These are phyloP conservation scores for Torymus aiolomorphi DNA, from an alignment of 2,888 invertebrate species.

Conservation along the genomic window DNA sequence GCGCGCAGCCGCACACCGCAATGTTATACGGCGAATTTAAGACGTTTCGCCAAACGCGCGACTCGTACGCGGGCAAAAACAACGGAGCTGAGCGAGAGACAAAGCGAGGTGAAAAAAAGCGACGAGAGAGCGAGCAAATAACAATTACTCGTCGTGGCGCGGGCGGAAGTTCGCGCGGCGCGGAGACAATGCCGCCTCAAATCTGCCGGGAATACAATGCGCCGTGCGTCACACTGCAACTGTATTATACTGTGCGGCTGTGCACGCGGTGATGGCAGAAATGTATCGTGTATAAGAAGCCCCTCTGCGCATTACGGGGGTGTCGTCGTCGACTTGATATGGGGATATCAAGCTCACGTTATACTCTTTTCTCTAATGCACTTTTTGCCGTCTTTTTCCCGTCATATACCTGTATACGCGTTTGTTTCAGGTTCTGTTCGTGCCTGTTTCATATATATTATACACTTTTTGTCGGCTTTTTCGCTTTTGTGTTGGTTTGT, in stretches of 20 bases:
- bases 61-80: too few relatives aligned
- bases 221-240: conserved; percentile 13
- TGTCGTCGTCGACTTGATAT: too few relatives aligned
- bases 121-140: conserved; percentile 16
- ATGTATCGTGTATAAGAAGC: conserved; percentile 12
- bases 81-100: background rate
- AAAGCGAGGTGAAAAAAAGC: background rate
- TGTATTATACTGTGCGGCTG: conserved; percentile 3
- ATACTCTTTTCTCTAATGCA: too few relatives aligned
- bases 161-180: conserved; percentile 34
- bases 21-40: background rate
- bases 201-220: conserved; percentile 44
- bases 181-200: conserved; percentile 43
- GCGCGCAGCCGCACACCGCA: too few relatives aligned
- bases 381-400: too few relatives aligned
- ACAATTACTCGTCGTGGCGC: conserved; percentile 48
- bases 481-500: too few relatives aligned
- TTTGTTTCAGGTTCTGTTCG: too few relatives aligned
- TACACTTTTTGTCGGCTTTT: too few relatives aligned
- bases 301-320: conserved; percentile 2
- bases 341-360: too few relatives aligned
- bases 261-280: background rate
- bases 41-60: background rate
- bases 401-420: too few relatives aligned
- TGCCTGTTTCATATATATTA: too few relatives aligned